These are phyloP conservation scores for Ophioninae sp. DNA, from an alignment of 2,888 invertebrate genomes.

Conservation along the genomic window DNA sequence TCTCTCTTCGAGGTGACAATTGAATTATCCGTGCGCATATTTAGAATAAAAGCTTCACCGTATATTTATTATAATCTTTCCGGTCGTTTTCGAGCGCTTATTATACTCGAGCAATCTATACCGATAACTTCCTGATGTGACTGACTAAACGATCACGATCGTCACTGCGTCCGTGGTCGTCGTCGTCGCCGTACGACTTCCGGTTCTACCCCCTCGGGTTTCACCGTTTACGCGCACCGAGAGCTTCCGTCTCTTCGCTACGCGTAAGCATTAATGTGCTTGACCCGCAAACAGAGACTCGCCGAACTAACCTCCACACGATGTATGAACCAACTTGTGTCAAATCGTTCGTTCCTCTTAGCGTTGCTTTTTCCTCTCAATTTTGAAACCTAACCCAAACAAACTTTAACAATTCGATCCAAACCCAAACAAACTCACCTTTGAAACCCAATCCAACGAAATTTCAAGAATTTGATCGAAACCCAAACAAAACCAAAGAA, in stretches of 20 bases:
- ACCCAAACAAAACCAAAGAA: too few relatives aligned
- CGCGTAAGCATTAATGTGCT: slow-evolving; percentile 46
- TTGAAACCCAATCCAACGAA: too few relatives aligned
- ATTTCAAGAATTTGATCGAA: too few relatives aligned
- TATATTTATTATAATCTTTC: slow-evolving; percentile 22
- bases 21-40: neutral
- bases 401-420: too few relatives aligned
- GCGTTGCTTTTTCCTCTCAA: too few relatives aligned
- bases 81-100: slow-evolving; percentile 18
- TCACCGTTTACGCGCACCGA: slow-evolving; percentile 49
- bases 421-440: too few relatives aligned
- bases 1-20: neutral
- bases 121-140: slow-evolving; percentile 54
- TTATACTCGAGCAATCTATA: slow-evolving; percentile 24
- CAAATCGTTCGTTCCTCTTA: too few relatives aligned
- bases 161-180: slow-evolving; percentile 20
- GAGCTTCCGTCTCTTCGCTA: slow-evolving; percentile 52
- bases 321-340: too few relatives aligned
- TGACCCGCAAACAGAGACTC: slow-evolving; percentile 47
- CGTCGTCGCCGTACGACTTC: slow-evolving; percentile 47
- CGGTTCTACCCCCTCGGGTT: slow-evolving; percentile 44
- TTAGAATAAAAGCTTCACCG: neutral
- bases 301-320: too few relatives aligned
- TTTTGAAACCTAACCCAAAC: too few relatives aligned
- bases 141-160: slow-evolving; percentile 42